Base-by-base conservation (phyloP, 1,140 invertebrate genomes). In the Aphidius gifuensis region DNA sequence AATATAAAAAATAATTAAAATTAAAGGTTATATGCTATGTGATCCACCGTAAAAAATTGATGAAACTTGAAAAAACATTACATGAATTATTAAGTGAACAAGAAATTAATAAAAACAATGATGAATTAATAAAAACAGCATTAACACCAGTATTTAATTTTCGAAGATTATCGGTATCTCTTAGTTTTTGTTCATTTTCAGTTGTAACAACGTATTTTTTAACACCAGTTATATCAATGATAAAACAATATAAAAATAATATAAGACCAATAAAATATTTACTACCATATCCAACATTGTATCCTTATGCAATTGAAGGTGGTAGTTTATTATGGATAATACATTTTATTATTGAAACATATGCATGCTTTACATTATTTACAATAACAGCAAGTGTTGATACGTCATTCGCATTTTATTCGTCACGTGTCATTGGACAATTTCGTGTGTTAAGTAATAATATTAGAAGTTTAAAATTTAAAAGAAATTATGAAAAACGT, bases 261-360 rank as follows among this genome's bases (percentile, higher is more conserved):
- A 45, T 58, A 0, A 38, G 1, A 43, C 47, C 56, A 6, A 47
- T 56, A 23, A 48, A 32, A 43, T 58, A 53, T 39, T 9, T 46
- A 1, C 44, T 63, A 8, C 21, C 43, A 8, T 63, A 63, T 58
- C 55, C 61, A 8, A 51, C 40, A 7, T 11, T 16, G 1, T 63
- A 63, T 45, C 61, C 61, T 0, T 63, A 57, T 43, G 2, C 11
- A 7, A 38, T 63, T 5, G 9, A 5, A 6, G 53, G 53, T 55
- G 53, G 53, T 40, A 55, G 53, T 55, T n/a, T 5, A 55, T n/a
- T 55, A 5, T 55, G 43, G 40, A 16, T 55, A 16, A 38, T 55
- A 42, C 53, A 55, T 8, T 55, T 42, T 55, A 40, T 21, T 6
- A 55, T 55, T 9, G 40, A 55, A 43, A 7, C 39, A 23, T 55